phyloP scores from a whole-genome alignment of 2,888 invertebrate genomes.

The Eristalinus aeneus region DNA sequence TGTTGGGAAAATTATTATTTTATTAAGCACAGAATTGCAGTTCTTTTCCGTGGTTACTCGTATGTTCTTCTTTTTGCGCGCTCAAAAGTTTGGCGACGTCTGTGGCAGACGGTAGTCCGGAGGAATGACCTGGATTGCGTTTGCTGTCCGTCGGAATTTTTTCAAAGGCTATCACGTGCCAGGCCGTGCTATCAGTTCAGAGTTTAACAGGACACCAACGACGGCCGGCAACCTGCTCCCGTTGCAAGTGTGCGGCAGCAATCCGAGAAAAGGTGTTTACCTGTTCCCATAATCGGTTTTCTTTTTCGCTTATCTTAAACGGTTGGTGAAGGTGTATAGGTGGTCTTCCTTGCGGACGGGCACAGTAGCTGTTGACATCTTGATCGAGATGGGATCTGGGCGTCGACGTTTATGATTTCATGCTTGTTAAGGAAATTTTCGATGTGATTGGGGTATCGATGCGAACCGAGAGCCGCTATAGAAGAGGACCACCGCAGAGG shows the following conservation, averaged over 20 bases:
- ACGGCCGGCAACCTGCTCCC: not conserved
- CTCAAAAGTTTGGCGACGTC: not conserved
- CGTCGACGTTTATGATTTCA: conserved; percentile 57
- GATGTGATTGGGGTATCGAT: not conserved
- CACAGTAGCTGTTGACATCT: conserved; percentile 45
- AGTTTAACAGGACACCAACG: not conserved
- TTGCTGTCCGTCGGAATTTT: not conserved
- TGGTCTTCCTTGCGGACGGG: conserved; percentile 23
- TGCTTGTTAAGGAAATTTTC: conserved; percentile 16
- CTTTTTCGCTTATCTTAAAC: conserved; percentile 45
- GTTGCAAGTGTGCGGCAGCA: not conserved
- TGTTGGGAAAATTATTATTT: conserved; percentile 54
- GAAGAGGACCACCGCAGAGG: not conserved
- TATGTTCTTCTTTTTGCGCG: not conserved
- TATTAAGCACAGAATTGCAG: conserved; percentile 21
- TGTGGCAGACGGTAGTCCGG: not conserved
- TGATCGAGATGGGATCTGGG: conserved; percentile 33
- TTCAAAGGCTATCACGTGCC: not conserved
- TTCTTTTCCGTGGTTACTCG: not conserved
- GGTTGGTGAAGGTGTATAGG: conserved; percentile 44
- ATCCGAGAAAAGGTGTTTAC: conserved; percentile 18
- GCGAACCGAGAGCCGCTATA: not conserved
- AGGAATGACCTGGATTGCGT: not conserved
- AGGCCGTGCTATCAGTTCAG: not conserved
- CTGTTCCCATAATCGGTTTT: conserved; percentile 25